Evolutionary conservation across 2,888 invertebrate genomes (phyloP), one percentile per base, ranked within the genome.

Genomic region (Omphaloscelis lunosa): DNA sequence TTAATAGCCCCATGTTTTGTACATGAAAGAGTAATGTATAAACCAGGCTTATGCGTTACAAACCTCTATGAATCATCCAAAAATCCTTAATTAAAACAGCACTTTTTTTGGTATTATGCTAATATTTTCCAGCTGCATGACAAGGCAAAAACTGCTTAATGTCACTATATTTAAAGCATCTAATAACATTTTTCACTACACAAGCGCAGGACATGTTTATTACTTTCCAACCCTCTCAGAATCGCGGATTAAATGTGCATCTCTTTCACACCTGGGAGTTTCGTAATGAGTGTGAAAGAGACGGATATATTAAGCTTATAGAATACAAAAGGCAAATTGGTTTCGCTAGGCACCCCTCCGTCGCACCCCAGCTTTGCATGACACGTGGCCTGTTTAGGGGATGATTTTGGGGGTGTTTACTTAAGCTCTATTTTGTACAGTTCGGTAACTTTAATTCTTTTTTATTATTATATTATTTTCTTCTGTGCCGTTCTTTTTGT

Each of bases 271-370:
- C 89, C 82, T 87, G 79, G 56, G 58, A 58, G 72, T 80, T 78
- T 84, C 84, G 58, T 66, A 65, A 81, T 75, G 70, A 67, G 91
- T 86, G 88, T 78, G 90, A 93, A 84, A 83, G 90, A 84, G 93
- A 92, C 70, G 82, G 85, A 62, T 72, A 82, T 89, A 80, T 82
- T 88, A 90, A 87, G 92, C 91, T 93, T 93, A 93, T 88, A 86
- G 91, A 91, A 89, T 85, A 93, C 91, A 94, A 93, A 93, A 92
- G 86, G 93, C 93, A 93, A 95, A 95, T 95, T 95, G 94, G 93
- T 94, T 93, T 92, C 91, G 87, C 92, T 92, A 89, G 85, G 89
- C 94, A 94, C 94, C 93, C 92, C 90, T 90, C 89, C 90, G 92
- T 93, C 89, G 92, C 91, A 91, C 91, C 92, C 89, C 90, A 91